Conservation (phyloP, 2,797 vertebrate genomes). For the Pempheris klunzingeri region DNA sequence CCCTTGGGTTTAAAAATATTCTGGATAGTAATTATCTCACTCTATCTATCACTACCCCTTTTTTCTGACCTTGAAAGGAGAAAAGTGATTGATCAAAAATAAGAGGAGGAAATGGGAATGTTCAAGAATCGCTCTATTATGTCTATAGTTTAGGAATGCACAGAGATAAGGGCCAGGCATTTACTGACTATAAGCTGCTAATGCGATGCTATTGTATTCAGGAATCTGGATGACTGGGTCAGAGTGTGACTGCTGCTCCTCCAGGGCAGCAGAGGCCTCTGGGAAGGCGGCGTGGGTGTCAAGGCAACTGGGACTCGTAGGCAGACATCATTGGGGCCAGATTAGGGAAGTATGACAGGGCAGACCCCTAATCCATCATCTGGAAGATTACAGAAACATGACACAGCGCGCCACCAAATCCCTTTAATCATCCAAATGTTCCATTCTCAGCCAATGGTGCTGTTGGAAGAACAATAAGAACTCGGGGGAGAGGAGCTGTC, state of each 20-base stretch:
- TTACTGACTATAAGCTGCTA: constrained; percentile 40
- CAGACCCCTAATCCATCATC: constrained; percentile 82
- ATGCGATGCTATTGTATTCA: constrained; percentile 41
- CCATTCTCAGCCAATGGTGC: constrained; percentile 65
- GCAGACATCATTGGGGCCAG: constrained; percentile 63
- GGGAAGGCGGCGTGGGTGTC: constrained; percentile 51
- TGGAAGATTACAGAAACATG: constrained; percentile 82
- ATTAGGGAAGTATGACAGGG: constrained; percentile 74
- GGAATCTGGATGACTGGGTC: constrained; percentile 54
- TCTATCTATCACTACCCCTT: constrained; percentile 18
- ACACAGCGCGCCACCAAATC: constrained; percentile 76
- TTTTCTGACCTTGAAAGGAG: constrained; percentile 25
- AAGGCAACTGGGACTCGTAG: constrained; percentile 40
- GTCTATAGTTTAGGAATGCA: constrained; percentile 36
- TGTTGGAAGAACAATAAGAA: constrained; percentile 63
- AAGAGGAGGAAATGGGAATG: constrained; percentile 18
- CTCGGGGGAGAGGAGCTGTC: constrained; percentile 62
- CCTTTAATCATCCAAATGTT: constrained; percentile 83
- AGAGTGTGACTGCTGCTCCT: constrained; percentile 45
- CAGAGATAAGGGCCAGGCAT: constrained; percentile 49
- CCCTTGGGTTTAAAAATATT: constrained; percentile 49
- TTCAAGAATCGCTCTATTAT: constrained; percentile 40
- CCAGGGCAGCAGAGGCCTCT: constrained; percentile 36
- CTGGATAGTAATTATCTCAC: constrained; percentile 41
- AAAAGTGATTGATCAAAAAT: constrained; percentile 53